These are phyloP conservation scores for Apus apus DNA, from an alignment of 2,113 vertebrate species.

Conservation along the genomic window DNA sequence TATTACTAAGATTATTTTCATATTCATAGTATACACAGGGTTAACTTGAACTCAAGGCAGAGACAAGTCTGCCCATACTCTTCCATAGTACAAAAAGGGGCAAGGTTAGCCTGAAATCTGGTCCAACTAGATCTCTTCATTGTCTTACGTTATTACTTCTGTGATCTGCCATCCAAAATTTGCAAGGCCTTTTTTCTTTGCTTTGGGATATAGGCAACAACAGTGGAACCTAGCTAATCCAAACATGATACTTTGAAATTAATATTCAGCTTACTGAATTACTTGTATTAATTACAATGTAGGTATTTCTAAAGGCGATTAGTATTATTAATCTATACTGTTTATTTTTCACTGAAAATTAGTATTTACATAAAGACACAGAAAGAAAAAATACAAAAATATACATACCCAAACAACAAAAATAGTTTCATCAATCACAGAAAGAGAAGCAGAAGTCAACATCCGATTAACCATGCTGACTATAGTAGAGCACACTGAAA, in stretches of 20 bases:
- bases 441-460: background rate
- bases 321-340: background rate
- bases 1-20: background rate
- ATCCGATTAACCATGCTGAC: background rate
- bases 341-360: background rate
- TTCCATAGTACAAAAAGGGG: background rate
- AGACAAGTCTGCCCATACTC: background rate
- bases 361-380: background rate
- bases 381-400: background rate
- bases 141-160: background rate
- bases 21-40: background rate
- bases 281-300: background rate
- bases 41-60: background rate
- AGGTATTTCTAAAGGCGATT: background rate
- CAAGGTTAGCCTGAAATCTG: background rate
- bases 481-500: background rate
- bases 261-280: background rate
- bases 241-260: background rate
- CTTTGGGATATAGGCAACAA: background rate
- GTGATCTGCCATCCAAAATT: background rate
- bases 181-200: background rate
- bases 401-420: background rate
- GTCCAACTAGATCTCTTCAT: background rate
- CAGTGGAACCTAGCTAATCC: background rate
- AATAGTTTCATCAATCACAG: accelerated